phyloP scores from a whole-genome alignment of 1,140 invertebrate genomes.

The Thereuonema tuberculata region DNA sequence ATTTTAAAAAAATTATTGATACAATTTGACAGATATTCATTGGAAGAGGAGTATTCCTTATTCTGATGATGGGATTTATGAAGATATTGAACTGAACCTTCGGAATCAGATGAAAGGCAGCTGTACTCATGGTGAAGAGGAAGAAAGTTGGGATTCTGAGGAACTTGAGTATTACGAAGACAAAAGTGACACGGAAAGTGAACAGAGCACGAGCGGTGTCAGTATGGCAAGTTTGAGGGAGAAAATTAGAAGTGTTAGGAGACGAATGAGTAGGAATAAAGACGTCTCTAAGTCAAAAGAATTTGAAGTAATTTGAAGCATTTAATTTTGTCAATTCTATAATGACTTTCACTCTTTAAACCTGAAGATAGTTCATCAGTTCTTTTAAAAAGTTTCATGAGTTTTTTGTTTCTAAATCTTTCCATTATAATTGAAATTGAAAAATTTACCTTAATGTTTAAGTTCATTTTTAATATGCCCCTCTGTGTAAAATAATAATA shows the following conservation, averaged over 20 bases:
- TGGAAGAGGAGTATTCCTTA: too few relatives aligned
- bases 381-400: background rate
- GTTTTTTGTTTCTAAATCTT: too few relatives aligned
- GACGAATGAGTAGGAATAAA: background rate
- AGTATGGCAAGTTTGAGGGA: constrained; percentile 9
- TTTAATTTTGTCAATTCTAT: background rate
- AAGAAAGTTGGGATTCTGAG: too few relatives aligned
- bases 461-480: too few relatives aligned
- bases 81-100: constrained; percentile 8
- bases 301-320: background rate
- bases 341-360: background rate
- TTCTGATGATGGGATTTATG: constrained; percentile 10
- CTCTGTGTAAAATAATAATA: too few relatives aligned
- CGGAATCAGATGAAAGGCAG: background rate
- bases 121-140: background rate
- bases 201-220: background rate
- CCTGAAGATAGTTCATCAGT: too few relatives aligned
- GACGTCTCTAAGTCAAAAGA: background rate
- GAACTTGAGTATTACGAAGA: constrained; percentile 5
- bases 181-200: constrained; percentile 6
- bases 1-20: too few relatives aligned
- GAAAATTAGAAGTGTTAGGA: background rate
- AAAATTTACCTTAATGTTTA: too few relatives aligned
- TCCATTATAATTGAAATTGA: too few relatives aligned
- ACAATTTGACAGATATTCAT: too few relatives aligned